Evolutionary conservation across 2,888 invertebrate species (phyloP).

Genomic region (Agrotis puta): DNA sequence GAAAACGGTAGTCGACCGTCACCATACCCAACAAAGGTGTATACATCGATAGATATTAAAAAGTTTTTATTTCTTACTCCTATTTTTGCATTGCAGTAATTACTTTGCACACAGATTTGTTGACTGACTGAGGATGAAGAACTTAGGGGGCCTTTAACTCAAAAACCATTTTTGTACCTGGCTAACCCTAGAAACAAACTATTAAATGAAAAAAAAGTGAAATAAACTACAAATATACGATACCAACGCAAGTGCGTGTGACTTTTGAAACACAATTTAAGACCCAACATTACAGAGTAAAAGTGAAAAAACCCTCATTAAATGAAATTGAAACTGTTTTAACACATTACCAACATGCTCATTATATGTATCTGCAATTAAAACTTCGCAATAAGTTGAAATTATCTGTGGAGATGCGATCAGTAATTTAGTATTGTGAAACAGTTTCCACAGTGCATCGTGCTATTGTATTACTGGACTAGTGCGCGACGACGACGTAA

Average conservation of each 20-base stretch:
- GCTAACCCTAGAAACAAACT: too few relatives aligned
- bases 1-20: too few relatives aligned
- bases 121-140: too few relatives aligned
- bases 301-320: slow-evolving; percentile 31
- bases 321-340: slow-evolving; percentile 44
- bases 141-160: too few relatives aligned
- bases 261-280: slow-evolving; percentile 11
- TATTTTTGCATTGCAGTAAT: too few relatives aligned
- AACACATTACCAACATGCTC: slow-evolving; percentile 39
- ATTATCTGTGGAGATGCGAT: slow-evolving; percentile 52
- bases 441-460: slow-evolving; percentile 38
- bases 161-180: too few relatives aligned
- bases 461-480: slow-evolving; percentile 36
- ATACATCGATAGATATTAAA: too few relatives aligned
- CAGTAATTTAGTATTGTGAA: slow-evolving; percentile 59
- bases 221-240: neutral
- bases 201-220: neutral
- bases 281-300: slow-evolving; percentile 16
- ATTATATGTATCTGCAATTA: slow-evolving; percentile 57
- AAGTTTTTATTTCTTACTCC: too few relatives aligned
- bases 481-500: too few relatives aligned
- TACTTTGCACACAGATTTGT: too few relatives aligned
- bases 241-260: neutral
- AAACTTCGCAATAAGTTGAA: slow-evolving; percentile 48
- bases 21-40: too few relatives aligned